Percentiles rank a stretch among this genome's conserved stretches.
These are phyloP conservation scores for Drosophila formosana DNA, from an alignment of 2,888 invertebrate genomes.

Conservation along the genomic window DNA sequence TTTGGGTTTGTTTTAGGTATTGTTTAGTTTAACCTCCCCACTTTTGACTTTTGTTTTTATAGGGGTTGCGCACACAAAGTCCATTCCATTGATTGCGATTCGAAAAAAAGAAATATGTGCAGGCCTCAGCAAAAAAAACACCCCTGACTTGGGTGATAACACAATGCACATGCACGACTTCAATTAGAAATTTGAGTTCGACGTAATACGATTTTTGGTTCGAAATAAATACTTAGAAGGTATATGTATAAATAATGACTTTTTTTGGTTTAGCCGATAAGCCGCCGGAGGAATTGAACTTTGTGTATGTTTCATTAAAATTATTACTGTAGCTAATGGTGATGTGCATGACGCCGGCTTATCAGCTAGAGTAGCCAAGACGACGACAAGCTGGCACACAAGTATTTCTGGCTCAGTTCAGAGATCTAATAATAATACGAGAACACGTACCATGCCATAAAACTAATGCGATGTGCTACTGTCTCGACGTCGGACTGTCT, in stretches of 20 bases:
- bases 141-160: slow-evolving; percentile 54
- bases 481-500: slow-evolving; percentile 54
- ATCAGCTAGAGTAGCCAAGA: slow-evolving; percentile 52
- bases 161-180: slow-evolving; percentile 29
- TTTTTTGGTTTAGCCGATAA: slow-evolving; percentile 33
- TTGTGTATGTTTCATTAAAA: slow-evolving; percentile 65
- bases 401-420: slow-evolving; percentile 41
- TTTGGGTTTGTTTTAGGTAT: slow-evolving; percentile 15
- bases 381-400: slow-evolving; percentile 29
- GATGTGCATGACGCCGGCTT: slow-evolving; percentile 50
- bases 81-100: slow-evolving; percentile 23
- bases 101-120: slow-evolving; percentile 29
- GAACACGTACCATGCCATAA: slow-evolving; percentile 54
- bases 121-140: slow-evolving; percentile 34
- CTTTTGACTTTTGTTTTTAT: background rate
- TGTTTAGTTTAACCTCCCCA: slow-evolving; percentile 30
- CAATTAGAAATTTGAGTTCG: slow-evolving; percentile 5
- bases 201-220: background rate
- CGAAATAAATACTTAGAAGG: slow-evolving; percentile 1
- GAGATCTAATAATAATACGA: slow-evolving; percentile 59
- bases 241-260: slow-evolving; percentile 4
- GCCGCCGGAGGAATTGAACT: slow-evolving; percentile 34
- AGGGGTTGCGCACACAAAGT: slow-evolving; percentile 51
- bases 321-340: slow-evolving; percentile 58
- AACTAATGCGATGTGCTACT: slow-evolving; percentile 54